phyloP scores from a whole-genome alignment of 2,888 invertebrate genomes.

The Drosophila peninsularis region DNA sequence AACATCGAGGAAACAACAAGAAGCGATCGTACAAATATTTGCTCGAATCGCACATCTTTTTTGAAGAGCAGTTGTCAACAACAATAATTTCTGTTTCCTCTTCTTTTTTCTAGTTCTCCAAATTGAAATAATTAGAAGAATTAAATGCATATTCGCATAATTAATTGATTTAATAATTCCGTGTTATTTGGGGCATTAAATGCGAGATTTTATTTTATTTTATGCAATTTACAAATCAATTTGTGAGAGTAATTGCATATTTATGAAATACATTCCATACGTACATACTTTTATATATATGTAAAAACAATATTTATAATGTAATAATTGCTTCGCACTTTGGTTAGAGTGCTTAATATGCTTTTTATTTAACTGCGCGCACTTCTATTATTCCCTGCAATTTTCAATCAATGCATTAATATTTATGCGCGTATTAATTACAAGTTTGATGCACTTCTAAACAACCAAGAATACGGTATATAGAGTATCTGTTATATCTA shows the following conservation, averaged over 20 bases:
- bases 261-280: neutral
- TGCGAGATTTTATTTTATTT: neutral
- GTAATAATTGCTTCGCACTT: slow-evolving; percentile 4
- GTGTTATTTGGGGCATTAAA: neutral
- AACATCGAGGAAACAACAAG: neutral
- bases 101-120: neutral
- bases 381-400: neutral
- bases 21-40: neutral
- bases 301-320: neutral
- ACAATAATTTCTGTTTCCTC: neutral
- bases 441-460: neutral
- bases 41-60: neutral
- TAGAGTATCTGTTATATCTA: neutral
- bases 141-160: neutral
- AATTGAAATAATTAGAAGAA: neutral
- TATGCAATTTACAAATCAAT: neutral
- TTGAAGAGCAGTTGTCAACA: neutral
- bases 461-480: neutral
- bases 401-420: slow-evolving; percentile 2
- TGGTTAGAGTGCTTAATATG: neutral
- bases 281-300: neutral
- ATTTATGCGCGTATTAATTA: neutral
- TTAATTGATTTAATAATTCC: neutral
- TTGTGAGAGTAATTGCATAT: slow-evolving; percentile 8
- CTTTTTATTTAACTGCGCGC: neutral